Conservation (phyloP, 2,797 vertebrate genomes). For the Austrolebias charrua region DNA sequence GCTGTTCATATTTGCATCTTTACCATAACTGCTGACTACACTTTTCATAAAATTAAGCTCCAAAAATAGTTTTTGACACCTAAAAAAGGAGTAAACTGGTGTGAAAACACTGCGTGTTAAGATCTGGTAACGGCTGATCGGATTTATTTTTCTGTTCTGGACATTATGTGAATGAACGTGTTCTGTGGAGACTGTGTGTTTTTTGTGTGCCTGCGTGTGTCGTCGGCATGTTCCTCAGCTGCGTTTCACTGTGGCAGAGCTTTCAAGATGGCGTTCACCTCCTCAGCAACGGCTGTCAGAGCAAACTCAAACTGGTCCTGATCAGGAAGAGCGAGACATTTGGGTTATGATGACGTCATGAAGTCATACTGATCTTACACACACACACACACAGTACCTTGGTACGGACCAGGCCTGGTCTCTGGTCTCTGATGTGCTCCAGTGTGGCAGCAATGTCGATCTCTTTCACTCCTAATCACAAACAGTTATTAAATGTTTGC, state of each 20-base stretch:
- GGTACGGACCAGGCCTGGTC: slow-evolving; percentile 90
- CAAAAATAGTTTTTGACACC: slow-evolving; percentile 19
- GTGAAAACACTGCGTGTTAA: slow-evolving; percentile 45
- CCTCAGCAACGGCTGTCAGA: slow-evolving; percentile 93
- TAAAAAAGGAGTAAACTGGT: slow-evolving; percentile 17
- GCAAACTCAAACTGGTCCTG: slow-evolving; percentile 99
- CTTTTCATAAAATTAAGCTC: slow-evolving; percentile 11
- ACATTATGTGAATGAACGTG: slow-evolving; percentile 23
- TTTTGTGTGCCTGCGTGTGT: slow-evolving; percentile 28
- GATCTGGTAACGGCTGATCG: slow-evolving; percentile 42
- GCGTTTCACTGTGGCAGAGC: slow-evolving; percentile 89
- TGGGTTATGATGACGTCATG: neutral
- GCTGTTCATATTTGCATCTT: slow-evolving; percentile 20
- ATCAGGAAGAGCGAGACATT: slow-evolving; percentile 4
- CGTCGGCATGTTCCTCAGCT: slow-evolving; percentile 27
- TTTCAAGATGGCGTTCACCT: slow-evolving; percentile 97
- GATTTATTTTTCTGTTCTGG: slow-evolving; percentile 51
- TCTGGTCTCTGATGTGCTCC: slow-evolving; percentile 96
- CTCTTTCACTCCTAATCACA: slow-evolving; percentile 90
- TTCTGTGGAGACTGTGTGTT: slow-evolving; percentile 12
- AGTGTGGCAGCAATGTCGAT: slow-evolving; percentile 96
- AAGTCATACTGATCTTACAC: slow-evolving; percentile 3
- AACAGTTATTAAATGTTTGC: neutral
- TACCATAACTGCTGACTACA: slow-evolving; percentile 1
- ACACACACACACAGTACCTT: slow-evolving; percentile 81